Conservation (phyloP, 2,113 vertebrate species). For the Trematocara stigmaticum region DNA sequence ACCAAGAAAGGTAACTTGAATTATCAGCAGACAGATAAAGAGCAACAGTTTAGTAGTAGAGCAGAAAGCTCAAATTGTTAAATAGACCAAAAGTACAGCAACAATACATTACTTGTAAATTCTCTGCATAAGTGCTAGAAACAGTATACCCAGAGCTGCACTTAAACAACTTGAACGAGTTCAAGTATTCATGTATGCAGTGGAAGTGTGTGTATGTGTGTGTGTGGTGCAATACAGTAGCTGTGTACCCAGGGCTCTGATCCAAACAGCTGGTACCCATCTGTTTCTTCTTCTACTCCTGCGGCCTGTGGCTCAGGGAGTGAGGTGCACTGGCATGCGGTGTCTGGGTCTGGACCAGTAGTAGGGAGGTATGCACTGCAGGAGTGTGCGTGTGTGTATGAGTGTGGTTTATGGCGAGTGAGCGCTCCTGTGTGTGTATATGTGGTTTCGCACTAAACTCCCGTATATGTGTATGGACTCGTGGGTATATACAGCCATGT, state of each 20-base stretch:
- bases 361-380: slow-evolving; percentile 50
- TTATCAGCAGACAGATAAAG: background rate
- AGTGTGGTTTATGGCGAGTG: slow-evolving; percentile 46
- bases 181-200: slow-evolving; percentile 1
- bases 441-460: slow-evolving; percentile 42
- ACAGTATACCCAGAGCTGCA: background rate
- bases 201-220: slow-evolving; percentile 18
- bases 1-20: background rate
- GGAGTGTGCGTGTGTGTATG: slow-evolving; percentile 51
- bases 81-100: background rate
- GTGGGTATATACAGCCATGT: background rate
- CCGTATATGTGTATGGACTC: background rate
- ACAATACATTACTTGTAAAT: background rate
- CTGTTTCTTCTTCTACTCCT: slow-evolving; percentile 62
- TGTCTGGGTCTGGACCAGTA: slow-evolving; percentile 58
- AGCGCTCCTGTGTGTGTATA: slow-evolving; percentile 34
- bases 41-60: background rate
- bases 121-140: slow-evolving; percentile 6
- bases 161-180: slow-evolving; percentile 36
- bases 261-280: slow-evolving; percentile 76
- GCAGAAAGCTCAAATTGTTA: background rate
- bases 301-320: slow-evolving; percentile 61
- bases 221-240: slow-evolving; percentile 66
- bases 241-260: slow-evolving; percentile 59
- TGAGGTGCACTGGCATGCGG: slow-evolving; percentile 69